Percentiles rank a stretch among this genome's conserved stretches.
Conservation (phyloP, 2,797 vertebrate species). For the Picus viridis region DNA sequence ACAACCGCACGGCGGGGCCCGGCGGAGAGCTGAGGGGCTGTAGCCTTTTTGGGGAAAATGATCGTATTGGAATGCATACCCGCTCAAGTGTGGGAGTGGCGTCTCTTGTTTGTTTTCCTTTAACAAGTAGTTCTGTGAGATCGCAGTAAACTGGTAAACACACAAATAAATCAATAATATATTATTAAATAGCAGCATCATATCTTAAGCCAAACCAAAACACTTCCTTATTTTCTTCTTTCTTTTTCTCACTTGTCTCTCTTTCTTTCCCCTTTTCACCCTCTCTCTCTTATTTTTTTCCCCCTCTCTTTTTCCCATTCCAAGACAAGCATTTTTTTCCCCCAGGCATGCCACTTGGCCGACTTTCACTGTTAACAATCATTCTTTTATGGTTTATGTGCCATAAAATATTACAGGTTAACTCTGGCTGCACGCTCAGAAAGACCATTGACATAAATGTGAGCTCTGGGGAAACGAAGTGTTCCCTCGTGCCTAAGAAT, state of each 20-base stretch:
- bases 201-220: too few relatives aligned
- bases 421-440: conserved; percentile 31
- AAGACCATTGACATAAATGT: neutral
- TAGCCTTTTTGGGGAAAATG: neutral
- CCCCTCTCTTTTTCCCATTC: neutral
- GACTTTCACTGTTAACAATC: conserved; percentile 41
- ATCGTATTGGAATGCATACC: neutral
- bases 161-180: neutral
- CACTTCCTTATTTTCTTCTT: too few relatives aligned
- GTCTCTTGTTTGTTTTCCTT: neutral
- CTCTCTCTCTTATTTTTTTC: neutral
- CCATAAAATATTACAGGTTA: conserved; percentile 49
- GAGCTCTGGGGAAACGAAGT: neutral
- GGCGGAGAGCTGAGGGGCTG: too few relatives aligned
- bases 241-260: neutral
- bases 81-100: accelerated
- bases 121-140: neutral
- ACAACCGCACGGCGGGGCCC: neutral
- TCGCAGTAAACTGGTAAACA: neutral
- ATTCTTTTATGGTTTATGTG: conserved; percentile 38
- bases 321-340: conserved; percentile 40
- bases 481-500: neutral
- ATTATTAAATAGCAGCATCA: neutral
- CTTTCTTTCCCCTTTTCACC: too few relatives aligned
- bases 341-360: neutral